Conservation (phyloP, 1,140 invertebrate genomes). For the Solenopsis invicta region DNA sequence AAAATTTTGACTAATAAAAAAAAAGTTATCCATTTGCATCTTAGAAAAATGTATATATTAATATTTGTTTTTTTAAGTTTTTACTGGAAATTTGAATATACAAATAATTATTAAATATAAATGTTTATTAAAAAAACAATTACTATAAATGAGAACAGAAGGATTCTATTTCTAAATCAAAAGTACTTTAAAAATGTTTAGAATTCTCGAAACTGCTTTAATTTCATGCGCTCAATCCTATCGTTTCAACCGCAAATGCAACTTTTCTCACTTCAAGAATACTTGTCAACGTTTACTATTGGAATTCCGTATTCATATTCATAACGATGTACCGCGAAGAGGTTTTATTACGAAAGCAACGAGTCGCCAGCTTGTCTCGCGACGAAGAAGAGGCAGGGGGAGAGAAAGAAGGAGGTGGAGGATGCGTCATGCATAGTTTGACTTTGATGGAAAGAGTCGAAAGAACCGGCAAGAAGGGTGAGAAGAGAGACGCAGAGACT, state of each 20-base stretch:
- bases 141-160: not conserved
- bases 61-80: no score
- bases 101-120: not conserved
- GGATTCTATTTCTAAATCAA: not conserved
- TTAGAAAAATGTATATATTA: not conserved
- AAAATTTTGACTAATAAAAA: not conserved
- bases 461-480: slow-evolving; percentile 18
- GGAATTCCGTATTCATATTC: slow-evolving; percentile 22
- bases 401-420: slow-evolving; percentile 68
- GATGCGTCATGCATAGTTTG: slow-evolving; percentile 73
- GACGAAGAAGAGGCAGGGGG: slow-evolving; percentile 58
- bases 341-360: slow-evolving; percentile 72
- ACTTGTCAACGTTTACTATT: slow-evolving; percentile 29
- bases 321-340: slow-evolving; percentile 2
- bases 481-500: slow-evolving; percentile 47
- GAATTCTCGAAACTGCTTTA: not conserved
- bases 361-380: slow-evolving; percentile 77
- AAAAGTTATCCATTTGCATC: not conserved
- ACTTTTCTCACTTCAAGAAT: slow-evolving; percentile 23
- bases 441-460: slow-evolving; percentile 73
- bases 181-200: not conserved
- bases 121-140: not conserved
- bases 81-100: not conserved
- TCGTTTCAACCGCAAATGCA: slow-evolving; percentile 3
- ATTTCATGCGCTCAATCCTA: not conserved